These are phyloP conservation scores for Coelinius sp. DNA, from an alignment of 2,888 invertebrate species.

Conservation along the genomic window DNA sequence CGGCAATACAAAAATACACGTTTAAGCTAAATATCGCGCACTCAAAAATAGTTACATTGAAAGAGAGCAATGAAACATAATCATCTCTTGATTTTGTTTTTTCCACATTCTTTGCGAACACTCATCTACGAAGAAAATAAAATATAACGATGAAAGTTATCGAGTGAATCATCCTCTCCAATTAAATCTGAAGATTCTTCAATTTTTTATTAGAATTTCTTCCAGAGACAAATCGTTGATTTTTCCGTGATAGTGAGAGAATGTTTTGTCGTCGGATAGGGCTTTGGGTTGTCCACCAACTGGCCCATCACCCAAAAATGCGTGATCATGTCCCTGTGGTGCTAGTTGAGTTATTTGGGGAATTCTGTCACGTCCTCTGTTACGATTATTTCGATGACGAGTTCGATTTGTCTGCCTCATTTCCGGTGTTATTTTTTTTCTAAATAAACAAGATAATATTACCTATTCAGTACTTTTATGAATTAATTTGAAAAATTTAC, in stretches of 20 bases:
- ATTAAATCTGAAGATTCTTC: slow-evolving; percentile 38
- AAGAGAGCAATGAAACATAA: slow-evolving; percentile 31
- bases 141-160: slow-evolving; percentile 1
- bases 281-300: slow-evolving; percentile 46
- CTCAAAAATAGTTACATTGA: not conserved
- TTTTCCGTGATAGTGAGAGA: slow-evolving; percentile 52
- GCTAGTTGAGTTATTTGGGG: slow-evolving; percentile 46
- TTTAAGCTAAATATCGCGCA: slow-evolving; percentile 8
- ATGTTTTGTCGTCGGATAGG: slow-evolving; percentile 50
- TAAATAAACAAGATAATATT: not conserved
- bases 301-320: slow-evolving; percentile 51
- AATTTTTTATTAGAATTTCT: slow-evolving; percentile 61
- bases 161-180: slow-evolving; percentile 11
- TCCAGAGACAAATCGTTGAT: slow-evolving; percentile 60
- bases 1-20: slow-evolving; percentile 16
- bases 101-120: slow-evolving; percentile 20
- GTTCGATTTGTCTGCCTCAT: slow-evolving; percentile 42
- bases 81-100: slow-evolving; percentile 21
- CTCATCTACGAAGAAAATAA: not conserved
- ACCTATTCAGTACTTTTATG: too few relatives aligned
- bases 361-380: slow-evolving; percentile 28
- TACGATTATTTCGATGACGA: slow-evolving; percentile 42
- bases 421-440: not conserved
- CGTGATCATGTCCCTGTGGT: slow-evolving; percentile 46
- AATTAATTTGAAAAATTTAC: too few relatives aligned